Evolutionary conservation across 1,140 invertebrate genomes (phyloP).

Genomic region (Stegodyphus dumicola): DNA sequence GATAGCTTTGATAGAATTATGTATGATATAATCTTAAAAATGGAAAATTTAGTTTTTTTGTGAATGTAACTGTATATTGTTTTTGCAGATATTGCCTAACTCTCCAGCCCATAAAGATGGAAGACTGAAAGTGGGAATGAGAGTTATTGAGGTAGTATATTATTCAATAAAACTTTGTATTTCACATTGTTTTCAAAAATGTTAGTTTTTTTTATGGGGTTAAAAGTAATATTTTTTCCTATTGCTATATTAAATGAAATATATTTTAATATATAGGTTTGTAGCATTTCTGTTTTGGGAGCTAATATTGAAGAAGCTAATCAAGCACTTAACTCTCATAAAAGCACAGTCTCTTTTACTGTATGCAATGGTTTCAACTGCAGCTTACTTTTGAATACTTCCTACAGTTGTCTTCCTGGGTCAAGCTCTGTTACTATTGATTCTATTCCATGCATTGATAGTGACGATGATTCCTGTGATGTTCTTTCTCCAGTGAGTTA

Average conservation of each 20-base stretch:
- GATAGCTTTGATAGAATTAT: too few relatives aligned
- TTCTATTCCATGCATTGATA: constrained; percentile 47
- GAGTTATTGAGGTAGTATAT: constrained; percentile 44
- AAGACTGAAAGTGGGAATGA: constrained; percentile 45
- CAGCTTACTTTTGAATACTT: neutral
- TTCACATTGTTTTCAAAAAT: neutral
- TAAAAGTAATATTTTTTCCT: neutral
- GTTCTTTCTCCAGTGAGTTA: constrained; percentile 43
- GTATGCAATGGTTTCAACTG: constrained; percentile 43
- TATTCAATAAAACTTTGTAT: neutral
- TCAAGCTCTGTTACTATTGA: constrained; percentile 40
- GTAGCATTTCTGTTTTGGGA: constrained; percentile 77
- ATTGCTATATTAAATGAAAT: neutral
- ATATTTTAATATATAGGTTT: constrained; percentile 17
- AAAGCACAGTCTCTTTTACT: neutral
- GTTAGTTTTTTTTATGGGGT: neutral
- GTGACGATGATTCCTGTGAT: constrained; percentile 50
- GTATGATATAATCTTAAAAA: too few relatives aligned
- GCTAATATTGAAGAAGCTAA: constrained; percentile 95
- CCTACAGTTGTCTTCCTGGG: constrained; percentile 15
- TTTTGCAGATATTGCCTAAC: constrained; percentile 28
- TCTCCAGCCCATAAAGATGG: constrained; percentile 41
- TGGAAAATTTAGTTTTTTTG: too few relatives aligned
- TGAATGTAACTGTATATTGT: neutral
- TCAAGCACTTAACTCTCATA: constrained; percentile 76